Evolutionary conservation across 2,113 vertebrate species (phyloP).

Genomic region (Dromaius novaehollandiae): DNA sequence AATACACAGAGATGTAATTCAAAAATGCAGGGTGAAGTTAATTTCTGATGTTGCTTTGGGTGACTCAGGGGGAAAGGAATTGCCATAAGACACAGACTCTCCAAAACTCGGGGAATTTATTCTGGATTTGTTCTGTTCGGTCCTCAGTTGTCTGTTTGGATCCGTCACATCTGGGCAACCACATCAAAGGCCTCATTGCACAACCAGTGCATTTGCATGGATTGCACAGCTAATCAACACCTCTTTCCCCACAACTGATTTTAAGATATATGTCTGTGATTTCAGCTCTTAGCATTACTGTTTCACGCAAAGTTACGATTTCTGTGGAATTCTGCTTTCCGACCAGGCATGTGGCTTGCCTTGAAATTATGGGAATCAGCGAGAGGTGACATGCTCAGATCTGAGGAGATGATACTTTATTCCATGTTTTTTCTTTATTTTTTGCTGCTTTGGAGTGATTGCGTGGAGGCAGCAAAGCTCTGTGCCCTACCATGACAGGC

Average conservation of each 20-base stretch:
- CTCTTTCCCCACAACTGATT: not conserved
- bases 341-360: too few relatives aligned
- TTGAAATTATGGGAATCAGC: not conserved
- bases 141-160: not conserved
- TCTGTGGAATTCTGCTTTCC: not conserved
- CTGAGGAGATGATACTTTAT: not conserved
- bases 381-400: not conserved
- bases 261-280: not conserved
- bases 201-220: accelerated
- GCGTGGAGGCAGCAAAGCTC: not conserved
- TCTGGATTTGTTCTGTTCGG: not conserved
- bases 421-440: not conserved
- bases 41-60: not conserved
- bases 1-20: not conserved
- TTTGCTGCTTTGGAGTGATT: not conserved
- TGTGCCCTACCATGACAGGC: not conserved
- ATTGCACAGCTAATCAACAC: not conserved
- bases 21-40: not conserved
- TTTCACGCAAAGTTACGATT: not conserved
- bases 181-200: not conserved
- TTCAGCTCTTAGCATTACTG: not conserved
- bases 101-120: not conserved
- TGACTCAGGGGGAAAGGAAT: not conserved
- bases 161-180: accelerated
- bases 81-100: not conserved